Evolutionary conservation across 2,888 invertebrate species (phyloP).

Genomic region (Hermaeophaga mercurialis): DNA sequence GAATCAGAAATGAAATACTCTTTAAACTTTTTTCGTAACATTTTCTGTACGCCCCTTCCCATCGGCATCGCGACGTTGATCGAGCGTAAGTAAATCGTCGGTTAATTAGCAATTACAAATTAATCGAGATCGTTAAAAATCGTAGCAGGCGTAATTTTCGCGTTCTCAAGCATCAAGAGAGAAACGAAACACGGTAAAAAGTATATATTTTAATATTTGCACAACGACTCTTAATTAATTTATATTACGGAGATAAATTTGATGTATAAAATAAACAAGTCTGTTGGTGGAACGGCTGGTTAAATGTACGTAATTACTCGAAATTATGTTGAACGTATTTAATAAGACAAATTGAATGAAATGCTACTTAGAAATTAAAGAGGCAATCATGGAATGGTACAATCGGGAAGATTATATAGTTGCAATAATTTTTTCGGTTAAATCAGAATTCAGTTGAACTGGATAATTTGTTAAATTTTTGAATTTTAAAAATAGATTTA

Average conservation of each 20-base stretch:
- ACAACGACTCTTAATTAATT: constrained; percentile 40
- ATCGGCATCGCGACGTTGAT: too few species aligned
- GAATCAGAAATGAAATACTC: too few species aligned
- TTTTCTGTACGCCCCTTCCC: too few species aligned
- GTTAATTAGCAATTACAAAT: constrained; percentile 31
- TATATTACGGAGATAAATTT: constrained; percentile 35
- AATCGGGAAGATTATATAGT: too few species aligned
- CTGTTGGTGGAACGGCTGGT: constrained; percentile 6
- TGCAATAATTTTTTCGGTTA: too few species aligned
- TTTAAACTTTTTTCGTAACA: too few species aligned
- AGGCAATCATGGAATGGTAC: too few species aligned
- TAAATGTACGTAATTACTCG: constrained; percentile 20
- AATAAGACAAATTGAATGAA: constrained; percentile 19
- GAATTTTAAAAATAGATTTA: too few species aligned
- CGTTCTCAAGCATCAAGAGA: constrained; percentile 10
- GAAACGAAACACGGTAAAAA: constrained; percentile 21
- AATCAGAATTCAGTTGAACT: too few species aligned
- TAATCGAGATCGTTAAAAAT: constrained; percentile 35
- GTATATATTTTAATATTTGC: constrained; percentile 37
- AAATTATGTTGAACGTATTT: constrained; percentile 18
- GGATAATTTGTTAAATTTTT: too few species aligned
- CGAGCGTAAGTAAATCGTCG: constrained; percentile 7
- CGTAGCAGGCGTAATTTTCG: constrained; percentile 16
- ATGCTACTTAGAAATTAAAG: too few species aligned
- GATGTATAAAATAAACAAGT: constrained; percentile 27